Base-by-base conservation (phyloP, 92 coral and sea anemone species). In the Hydrozoanthus gracilis region DNA sequence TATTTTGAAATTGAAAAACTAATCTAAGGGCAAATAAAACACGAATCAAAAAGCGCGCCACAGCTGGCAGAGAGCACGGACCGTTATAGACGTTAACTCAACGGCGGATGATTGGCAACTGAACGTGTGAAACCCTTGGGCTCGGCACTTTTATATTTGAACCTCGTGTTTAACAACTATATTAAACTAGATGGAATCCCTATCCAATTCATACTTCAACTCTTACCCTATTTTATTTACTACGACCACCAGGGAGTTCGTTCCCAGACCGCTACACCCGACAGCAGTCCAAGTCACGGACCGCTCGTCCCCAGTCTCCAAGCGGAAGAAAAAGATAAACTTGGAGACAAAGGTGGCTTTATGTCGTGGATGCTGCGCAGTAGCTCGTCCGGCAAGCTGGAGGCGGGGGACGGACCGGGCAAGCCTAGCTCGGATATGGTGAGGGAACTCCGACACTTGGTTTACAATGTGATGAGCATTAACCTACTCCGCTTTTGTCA, bases 361-460 rank as follows among this genome's bases (percentile, higher is more conserved):
- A 93, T 93, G 96, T 96, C 99, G 16, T 96, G 99, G 99, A 86
- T 96, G 61, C 87, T 94, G 16, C 90, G 96, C 45, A 64, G 90
- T 55, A 86, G 88, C 39, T 88, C 92, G 45, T 44, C 91, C 2
- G 82, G 87, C 0, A 88, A 83, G 9, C 87, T 83, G 45, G 69
- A 55, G 27, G 93, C 76, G 0, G 90, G 83, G 16, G 95, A 86
- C 55, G 92, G 88, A 55, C 91, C 83, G 11, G 88, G 82, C 56
- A 90, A 94, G 67, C n/a, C 76, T 5, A 46, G 67, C 64, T 76
- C 89, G 17, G 80, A 89, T 48, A 67, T 70, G 56, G 93, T 91
- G 73, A 76, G 89, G 39, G 39, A 27, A 27, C 39, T 27, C 39
- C 39, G 39, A 27, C 39, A 27, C 39, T 27, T 27, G 39, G 39